These are phyloP conservation scores for Orchesella cincta DNA, from an alignment of 1,140 invertebrate species.

Conservation along the genomic window DNA sequence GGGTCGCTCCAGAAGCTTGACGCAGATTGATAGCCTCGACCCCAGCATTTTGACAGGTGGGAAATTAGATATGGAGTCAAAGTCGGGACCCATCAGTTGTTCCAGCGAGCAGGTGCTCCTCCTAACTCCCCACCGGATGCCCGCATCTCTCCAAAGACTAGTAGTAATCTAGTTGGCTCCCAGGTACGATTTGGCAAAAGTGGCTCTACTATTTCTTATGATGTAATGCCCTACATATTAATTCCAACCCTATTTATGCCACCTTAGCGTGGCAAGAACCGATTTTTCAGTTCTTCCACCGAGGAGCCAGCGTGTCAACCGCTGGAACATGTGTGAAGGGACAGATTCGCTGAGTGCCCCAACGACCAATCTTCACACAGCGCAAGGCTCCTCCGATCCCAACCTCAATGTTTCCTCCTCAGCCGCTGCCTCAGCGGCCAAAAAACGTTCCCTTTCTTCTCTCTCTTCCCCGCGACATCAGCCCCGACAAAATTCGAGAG, in stretches of 20 bases:
- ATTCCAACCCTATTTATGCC: neutral
- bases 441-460: slow-evolving; percentile 23
- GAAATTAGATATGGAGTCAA: slow-evolving; percentile 56
- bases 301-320: slow-evolving; percentile 60
- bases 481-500: slow-evolving; percentile 14
- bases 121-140: slow-evolving; percentile 47
- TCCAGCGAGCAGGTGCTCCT: slow-evolving; percentile 50
- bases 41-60: slow-evolving; percentile 60
- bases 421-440: slow-evolving; percentile 15
- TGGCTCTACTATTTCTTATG: neutral
- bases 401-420: slow-evolving; percentile 25
- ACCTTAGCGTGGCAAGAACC: slow-evolving; percentile 56
- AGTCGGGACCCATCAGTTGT: slow-evolving; percentile 56
- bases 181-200: slow-evolving; percentile 59
- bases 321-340: slow-evolving; percentile 23
- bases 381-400: slow-evolving; percentile 12
- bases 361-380: slow-evolving; percentile 28
- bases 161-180: slow-evolving; percentile 65
- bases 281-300: slow-evolving; percentile 66
- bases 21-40: slow-evolving; percentile 65
- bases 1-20: slow-evolving; percentile 67
- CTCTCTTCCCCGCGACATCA: slow-evolving; percentile 4
- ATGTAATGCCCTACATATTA: neutral
- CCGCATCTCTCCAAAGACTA: slow-evolving; percentile 55
- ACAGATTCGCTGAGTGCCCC: slow-evolving; percentile 18